Percentiles rank a stretch among this genome's conserved stretches.
phyloP scores from a whole-genome alignment of 2,113 vertebrate genomes.

The Myiozetetes cayanensis region DNA sequence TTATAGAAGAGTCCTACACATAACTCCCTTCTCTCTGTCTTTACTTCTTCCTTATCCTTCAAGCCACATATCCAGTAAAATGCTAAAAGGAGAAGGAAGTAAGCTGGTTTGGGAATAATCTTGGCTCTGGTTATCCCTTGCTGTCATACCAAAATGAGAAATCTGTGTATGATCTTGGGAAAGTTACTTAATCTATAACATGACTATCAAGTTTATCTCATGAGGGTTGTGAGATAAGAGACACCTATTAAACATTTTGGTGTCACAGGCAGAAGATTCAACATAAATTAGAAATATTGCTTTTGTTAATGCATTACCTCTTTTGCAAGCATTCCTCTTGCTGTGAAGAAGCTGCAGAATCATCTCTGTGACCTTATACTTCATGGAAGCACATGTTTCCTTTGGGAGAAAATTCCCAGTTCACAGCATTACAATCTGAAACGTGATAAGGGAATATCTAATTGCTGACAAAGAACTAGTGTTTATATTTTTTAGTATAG shows the following conservation, averaged over 20 bases:
- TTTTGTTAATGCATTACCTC: background rate
- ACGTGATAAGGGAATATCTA: background rate
- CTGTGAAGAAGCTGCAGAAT: background rate
- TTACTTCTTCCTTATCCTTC: background rate
- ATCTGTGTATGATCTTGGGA: background rate
- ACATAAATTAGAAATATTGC: background rate
- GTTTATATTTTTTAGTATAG: background rate
- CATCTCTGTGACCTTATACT: background rate
- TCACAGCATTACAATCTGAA: background rate
- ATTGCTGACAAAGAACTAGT: background rate
- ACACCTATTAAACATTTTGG: background rate
- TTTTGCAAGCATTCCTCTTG: background rate
- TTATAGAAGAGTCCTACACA: background rate
- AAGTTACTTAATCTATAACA: background rate
- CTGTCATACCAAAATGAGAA: conserved; percentile 20
- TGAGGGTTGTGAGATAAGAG: background rate
- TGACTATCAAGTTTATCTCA: background rate
- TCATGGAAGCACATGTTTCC: background rate
- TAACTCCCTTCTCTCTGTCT: background rate
- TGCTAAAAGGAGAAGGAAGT: background rate
- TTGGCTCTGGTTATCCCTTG: background rate
- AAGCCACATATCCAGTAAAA: background rate
- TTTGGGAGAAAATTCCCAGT: background rate
- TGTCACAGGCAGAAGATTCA: background rate
- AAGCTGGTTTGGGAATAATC: background rate